Conservation (phyloP, 2,113 vertebrate genomes). For the Cynoglossus semilaevis region DNA sequence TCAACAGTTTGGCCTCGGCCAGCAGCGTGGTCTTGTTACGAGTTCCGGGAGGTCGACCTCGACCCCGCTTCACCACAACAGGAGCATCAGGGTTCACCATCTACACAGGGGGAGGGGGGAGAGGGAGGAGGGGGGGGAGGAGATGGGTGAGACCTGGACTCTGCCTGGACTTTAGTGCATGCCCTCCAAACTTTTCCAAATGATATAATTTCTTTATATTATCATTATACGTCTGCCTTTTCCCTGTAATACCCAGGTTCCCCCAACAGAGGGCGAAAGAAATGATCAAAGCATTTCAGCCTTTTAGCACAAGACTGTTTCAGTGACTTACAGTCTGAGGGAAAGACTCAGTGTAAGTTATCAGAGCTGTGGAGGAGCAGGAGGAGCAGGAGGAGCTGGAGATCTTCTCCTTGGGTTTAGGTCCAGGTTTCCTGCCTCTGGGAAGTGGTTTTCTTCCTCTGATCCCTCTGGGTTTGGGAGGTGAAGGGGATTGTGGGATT, state of each 20-base stretch:
- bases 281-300: too few relatives aligned
- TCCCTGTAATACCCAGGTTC: too few relatives aligned
- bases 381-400: not conserved
- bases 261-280: too few relatives aligned
- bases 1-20: slow-evolving; percentile 62
- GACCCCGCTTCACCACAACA: slow-evolving; percentile 64
- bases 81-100: slow-evolving; percentile 20
- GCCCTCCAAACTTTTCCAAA: too few relatives aligned
- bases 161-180: too few relatives aligned
- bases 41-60: slow-evolving; percentile 73
- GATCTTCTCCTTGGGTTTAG: slow-evolving; percentile 53
- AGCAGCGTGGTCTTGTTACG: slow-evolving; percentile 69
- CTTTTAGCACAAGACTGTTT: too few relatives aligned
- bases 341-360: not conserved
- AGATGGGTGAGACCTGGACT: not conserved
- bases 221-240: too few relatives aligned
- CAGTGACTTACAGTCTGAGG: slow-evolving; percentile 14
- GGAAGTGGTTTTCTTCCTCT: slow-evolving; percentile 52
- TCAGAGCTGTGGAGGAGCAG: not conserved
- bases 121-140: not conserved
- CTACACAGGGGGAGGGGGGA: slow-evolving; percentile 24
- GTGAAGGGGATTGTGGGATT: slow-evolving; percentile 49
- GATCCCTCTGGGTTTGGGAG: slow-evolving; percentile 38
- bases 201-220: too few relatives aligned
- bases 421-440: slow-evolving; percentile 54